Percentiles rank a stretch among this genome's conserved stretches.
Conservation (phyloP, 1,140 invertebrate species). For the Chironomus tepperi region DNA sequence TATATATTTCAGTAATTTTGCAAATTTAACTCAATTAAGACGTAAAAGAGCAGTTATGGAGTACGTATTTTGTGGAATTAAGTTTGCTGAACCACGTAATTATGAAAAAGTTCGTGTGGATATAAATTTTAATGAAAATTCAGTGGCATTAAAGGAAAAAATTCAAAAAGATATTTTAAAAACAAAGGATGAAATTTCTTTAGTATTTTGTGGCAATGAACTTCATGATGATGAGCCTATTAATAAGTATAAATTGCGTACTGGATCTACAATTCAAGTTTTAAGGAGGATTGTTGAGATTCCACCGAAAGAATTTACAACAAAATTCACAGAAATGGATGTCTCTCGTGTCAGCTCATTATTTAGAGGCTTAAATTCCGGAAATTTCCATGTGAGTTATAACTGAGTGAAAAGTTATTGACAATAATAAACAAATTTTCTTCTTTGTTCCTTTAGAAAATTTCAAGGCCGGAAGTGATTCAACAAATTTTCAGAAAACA, state of each 20-base stretch:
- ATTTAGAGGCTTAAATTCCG: neutral
- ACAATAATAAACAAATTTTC: neutral
- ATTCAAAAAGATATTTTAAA: neutral
- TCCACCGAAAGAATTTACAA: neutral
- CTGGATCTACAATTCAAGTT: slow-evolving; percentile 1
- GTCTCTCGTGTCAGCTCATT: neutral
- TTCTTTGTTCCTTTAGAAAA: slow-evolving; percentile 15
- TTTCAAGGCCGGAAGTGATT: slow-evolving; percentile 9
- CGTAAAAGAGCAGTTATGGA: neutral
- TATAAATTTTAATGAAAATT: slow-evolving; percentile 4
- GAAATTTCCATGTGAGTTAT: slow-evolving; percentile 10
- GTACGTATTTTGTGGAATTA: neutral
- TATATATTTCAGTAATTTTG: neutral
- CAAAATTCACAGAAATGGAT: neutral
- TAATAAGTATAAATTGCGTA: neutral
- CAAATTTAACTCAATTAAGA: neutral
- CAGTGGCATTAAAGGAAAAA: neutral
- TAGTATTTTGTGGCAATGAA: neutral
- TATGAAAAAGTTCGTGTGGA: neutral
- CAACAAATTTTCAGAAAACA: neutral
- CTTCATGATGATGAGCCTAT: neutral
- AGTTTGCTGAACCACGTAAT: neutral
- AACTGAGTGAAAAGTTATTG: neutral
- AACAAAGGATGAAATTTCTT: neutral
- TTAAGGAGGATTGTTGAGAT: neutral